These are phyloP conservation scores for Nasonia vitripennis DNA, from an alignment of 1,140 invertebrate species.

Conservation along the genomic window DNA sequence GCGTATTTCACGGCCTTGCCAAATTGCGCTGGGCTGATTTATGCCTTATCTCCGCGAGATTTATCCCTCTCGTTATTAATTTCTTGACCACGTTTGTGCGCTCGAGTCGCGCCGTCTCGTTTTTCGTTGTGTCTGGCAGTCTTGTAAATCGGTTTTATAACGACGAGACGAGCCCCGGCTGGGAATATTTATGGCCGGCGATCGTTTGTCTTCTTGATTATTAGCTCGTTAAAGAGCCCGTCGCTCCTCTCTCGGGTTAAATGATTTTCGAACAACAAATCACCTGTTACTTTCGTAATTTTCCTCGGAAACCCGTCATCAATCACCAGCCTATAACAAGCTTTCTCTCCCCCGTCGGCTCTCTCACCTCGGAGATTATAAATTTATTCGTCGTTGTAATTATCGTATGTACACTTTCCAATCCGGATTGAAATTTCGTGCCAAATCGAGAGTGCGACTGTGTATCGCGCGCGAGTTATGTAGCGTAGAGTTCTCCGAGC, in stretches of 20 bases:
- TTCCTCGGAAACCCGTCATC: neutral
- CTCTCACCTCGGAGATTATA: neutral
- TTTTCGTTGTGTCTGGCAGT: neutral
- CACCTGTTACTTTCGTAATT: neutral
- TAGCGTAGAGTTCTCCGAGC: neutral
- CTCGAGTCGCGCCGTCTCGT: neutral
- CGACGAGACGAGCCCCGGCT: neutral
- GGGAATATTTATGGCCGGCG: conserved; percentile 12
- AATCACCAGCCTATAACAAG: neutral
- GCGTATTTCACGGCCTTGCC: neutral
- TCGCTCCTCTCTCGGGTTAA: neutral
- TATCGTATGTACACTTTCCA: no score
- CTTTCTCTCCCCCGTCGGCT: neutral
- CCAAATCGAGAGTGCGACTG: neutral
- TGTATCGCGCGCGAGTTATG: neutral
- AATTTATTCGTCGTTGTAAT: neutral
- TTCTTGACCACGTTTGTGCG: conserved; percentile 12
- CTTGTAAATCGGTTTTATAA: conserved; percentile 17
- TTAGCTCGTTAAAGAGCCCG: conserved; percentile 15
- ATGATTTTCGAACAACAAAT: neutral
- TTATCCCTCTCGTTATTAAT: conserved; percentile 23
- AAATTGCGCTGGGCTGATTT: conserved; percentile 28
- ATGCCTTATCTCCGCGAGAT: neutral
- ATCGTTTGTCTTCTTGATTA: conserved; percentile 20
- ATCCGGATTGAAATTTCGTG: no score